A percentile compares a stretch with the other conserved stretches of the same genome.
phyloP scores from a whole-genome alignment of 2,113 vertebrate genomes.

The Coracopsis vasa region DNA sequence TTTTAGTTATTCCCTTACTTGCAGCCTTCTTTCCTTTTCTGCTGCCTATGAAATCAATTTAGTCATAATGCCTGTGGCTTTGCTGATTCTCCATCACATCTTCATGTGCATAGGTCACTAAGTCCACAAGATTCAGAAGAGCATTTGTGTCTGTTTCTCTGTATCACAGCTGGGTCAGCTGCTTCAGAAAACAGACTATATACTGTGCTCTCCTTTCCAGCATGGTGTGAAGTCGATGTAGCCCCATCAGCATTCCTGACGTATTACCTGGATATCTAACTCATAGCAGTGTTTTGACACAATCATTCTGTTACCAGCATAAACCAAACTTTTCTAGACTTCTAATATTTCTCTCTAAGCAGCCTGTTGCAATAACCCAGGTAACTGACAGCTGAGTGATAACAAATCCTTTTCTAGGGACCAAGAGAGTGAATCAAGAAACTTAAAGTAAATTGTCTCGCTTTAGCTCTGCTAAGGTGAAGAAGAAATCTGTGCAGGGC shows the following conservation, averaged over 20 bases:
- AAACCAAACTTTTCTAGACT: not conserved
- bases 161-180: not conserved
- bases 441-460: not conserved
- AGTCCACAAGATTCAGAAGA: not conserved
- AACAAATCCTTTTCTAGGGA: not conserved
- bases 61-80: not conserved
- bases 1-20: not conserved
- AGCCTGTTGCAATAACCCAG: not conserved
- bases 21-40: not conserved
- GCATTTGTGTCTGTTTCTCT: not conserved
- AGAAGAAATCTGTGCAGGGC: not conserved
- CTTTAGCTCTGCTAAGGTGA: not conserved
- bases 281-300: not conserved
- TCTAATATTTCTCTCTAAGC: not conserved
- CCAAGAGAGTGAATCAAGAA: not conserved
- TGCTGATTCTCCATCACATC: not conserved
- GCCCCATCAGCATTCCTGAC: not conserved
- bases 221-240: rapidly evolving
- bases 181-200: not conserved
- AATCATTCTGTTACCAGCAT: not conserved
- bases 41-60: not conserved
- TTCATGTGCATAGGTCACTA: not conserved
- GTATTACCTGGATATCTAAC: not conserved
- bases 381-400: not conserved
- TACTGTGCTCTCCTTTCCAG: not conserved